Evolutionary conservation across 2,797 vertebrate species (phyloP).

Genomic region (Pampus argenteus): DNA sequence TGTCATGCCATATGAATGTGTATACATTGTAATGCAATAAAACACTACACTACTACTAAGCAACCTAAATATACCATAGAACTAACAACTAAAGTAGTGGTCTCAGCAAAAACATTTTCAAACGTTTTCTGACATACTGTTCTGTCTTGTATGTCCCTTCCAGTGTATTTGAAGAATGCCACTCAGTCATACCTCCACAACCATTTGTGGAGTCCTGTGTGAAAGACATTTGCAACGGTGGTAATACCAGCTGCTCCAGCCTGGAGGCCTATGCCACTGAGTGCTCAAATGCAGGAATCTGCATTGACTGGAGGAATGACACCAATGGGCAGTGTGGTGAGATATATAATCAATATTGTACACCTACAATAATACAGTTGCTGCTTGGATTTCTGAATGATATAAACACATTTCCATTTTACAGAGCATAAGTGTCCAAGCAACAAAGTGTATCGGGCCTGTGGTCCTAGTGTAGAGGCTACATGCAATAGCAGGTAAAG

Average conservation of each 20-base stretch:
- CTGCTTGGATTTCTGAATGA: background rate
- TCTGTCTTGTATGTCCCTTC: conserved; percentile 10
- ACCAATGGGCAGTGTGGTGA: conserved; percentile 85
- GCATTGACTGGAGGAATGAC: conserved; percentile 84
- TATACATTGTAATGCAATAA: no score
- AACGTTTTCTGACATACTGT: background rate
- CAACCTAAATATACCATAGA: background rate
- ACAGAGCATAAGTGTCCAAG: conserved; percentile 81
- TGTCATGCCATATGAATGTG: background rate
- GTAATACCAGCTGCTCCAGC: conserved; percentile 70
- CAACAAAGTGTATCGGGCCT: conserved; percentile 83
- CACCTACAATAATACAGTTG: background rate
- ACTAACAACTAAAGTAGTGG: background rate
- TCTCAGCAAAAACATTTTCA: background rate
- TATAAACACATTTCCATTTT: conserved; percentile 25
- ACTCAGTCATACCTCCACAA: conserved; percentile 62
- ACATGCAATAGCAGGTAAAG: conserved; percentile 81
- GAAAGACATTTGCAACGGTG: conserved; percentile 67
- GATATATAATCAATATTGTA: conserved; percentile 12
- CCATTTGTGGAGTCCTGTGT: conserved; percentile 73
- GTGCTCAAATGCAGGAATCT: conserved; percentile 80
- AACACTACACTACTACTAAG: background rate
- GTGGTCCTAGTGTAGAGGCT: conserved; percentile 76
- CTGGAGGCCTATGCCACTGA: conserved; percentile 84
- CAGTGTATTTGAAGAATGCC: conserved; percentile 84